These are phyloP conservation scores for Myrmecobius fasciatus DNA, from an alignment of 2,113 vertebrate species.

Conservation along the genomic window DNA sequence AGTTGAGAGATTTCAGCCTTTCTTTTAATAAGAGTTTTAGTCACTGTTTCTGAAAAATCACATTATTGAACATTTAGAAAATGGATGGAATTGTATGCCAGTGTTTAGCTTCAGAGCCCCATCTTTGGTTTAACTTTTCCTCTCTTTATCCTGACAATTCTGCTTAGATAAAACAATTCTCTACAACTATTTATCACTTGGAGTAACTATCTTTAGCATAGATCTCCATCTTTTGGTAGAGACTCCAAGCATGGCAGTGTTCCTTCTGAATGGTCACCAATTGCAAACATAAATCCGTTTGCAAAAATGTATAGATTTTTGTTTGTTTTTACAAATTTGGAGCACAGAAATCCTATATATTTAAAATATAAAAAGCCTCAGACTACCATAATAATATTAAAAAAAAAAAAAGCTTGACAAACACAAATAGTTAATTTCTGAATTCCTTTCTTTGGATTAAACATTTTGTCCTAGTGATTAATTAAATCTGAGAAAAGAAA, in stretches of 20 bases:
- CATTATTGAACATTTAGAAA: not conserved
- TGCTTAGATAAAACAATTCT: not conserved
- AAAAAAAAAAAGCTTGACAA: no score
- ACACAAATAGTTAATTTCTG: constrained; percentile 47
- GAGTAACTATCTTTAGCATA: not conserved
- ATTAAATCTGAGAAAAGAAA: constrained; percentile 42
- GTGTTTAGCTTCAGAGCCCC: not conserved
- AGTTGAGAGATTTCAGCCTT: not conserved
- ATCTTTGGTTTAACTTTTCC: not conserved
- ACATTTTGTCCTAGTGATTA: constrained; percentile 44
- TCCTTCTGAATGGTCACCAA: not conserved
- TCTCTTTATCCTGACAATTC: not conserved
- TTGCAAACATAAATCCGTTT: not conserved
- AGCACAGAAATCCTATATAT: not conserved
- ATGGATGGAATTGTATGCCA: not conserved
- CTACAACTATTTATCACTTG: not conserved
- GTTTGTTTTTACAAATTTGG: not conserved
- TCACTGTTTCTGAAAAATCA: not conserved
- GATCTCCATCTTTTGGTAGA: not conserved
- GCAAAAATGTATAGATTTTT: not conserved
- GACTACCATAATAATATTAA: no score
- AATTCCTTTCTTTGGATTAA: constrained; percentile 47
- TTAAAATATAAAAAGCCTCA: not conserved
- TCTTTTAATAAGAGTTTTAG: not conserved
- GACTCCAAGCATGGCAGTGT: not conserved